Evolutionary conservation across 2,888 invertebrate species (phyloP).

Genomic region (Pseudococcus viburni): DNA sequence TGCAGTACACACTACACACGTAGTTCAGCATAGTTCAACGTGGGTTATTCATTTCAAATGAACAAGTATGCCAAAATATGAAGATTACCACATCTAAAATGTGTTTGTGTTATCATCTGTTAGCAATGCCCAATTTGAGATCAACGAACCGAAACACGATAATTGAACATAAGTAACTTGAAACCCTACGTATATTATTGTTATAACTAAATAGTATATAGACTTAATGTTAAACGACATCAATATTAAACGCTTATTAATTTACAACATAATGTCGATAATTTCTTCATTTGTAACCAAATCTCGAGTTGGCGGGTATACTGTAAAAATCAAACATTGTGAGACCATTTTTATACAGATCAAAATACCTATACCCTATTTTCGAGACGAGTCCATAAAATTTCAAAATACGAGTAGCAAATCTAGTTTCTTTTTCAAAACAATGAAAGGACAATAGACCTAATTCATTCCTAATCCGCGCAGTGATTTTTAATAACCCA

Average conservation of each 20-base stretch:
- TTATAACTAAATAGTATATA: not conserved
- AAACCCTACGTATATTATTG: not conserved
- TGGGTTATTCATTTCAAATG: not conserved
- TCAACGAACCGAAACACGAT: conserved; percentile 28
- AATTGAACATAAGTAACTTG: conserved; percentile 16
- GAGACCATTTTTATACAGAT: too few relatives aligned
- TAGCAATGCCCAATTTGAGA: conserved; percentile 26
- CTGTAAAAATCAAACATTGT: not conserved
- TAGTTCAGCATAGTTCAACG: not conserved
- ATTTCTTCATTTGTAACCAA: conserved; percentile 26
- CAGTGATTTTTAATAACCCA: not conserved
- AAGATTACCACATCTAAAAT: conserved; percentile 33
- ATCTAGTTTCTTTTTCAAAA: not conserved
- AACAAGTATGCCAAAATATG: not conserved
- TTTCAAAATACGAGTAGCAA: too few relatives aligned
- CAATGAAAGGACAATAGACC: not conserved
- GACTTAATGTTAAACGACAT: not conserved
- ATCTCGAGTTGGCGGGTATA: too few relatives aligned
- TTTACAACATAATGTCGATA: conserved; percentile 31
- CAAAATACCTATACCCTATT: not conserved
- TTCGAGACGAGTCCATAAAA: too few relatives aligned
- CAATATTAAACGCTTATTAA: conserved; percentile 3
- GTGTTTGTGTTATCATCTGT: conserved; percentile 3
- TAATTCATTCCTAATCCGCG: not conserved
- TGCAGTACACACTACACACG: too few relatives aligned